Conservation (phyloP, 2,113 vertebrate species). For the Coreoperca whiteheadi region DNA sequence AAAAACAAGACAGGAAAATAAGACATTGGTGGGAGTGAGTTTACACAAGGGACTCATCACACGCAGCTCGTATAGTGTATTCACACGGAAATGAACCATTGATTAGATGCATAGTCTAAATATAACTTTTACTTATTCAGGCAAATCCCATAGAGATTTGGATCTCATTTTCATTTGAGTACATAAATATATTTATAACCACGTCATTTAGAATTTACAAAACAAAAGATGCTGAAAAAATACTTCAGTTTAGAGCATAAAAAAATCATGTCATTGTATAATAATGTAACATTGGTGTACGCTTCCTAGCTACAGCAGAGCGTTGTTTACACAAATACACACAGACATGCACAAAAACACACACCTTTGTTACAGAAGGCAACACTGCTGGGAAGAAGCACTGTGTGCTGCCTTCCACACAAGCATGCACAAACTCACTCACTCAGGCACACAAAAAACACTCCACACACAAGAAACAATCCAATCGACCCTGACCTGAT, state of each 20-base stretch:
- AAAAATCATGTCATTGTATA: neutral
- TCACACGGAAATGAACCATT: neutral
- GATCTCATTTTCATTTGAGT: conserved; percentile 10
- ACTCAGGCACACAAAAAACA: neutral
- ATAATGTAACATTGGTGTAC: neutral
- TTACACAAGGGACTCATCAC: neutral
- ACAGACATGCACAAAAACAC: conserved; percentile 24
- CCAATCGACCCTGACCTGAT: conserved; percentile 73
- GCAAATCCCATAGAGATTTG: conserved; percentile 18
- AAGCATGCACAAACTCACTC: neutral
- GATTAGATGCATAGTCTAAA: neutral
- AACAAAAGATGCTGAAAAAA: neutral
- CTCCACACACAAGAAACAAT: conserved; percentile 30
- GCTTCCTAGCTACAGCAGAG: neutral
- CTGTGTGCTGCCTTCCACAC: conserved; percentile 29
- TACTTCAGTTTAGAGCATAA: neutral
- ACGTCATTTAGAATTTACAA: neutral
- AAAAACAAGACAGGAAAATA: conserved; percentile 49
- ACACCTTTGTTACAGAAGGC: conserved; percentile 71
- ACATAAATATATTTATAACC: neutral
- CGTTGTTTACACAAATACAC: neutral
- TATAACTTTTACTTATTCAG: conserved; percentile 25
- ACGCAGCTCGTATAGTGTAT: neutral
- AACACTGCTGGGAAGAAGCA: conserved; percentile 56
- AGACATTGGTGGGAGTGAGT: neutral